These are phyloP conservation scores for Drosophila kepulauana DNA, from an alignment of 1,140 invertebrate species.

Conservation along the genomic window DNA sequence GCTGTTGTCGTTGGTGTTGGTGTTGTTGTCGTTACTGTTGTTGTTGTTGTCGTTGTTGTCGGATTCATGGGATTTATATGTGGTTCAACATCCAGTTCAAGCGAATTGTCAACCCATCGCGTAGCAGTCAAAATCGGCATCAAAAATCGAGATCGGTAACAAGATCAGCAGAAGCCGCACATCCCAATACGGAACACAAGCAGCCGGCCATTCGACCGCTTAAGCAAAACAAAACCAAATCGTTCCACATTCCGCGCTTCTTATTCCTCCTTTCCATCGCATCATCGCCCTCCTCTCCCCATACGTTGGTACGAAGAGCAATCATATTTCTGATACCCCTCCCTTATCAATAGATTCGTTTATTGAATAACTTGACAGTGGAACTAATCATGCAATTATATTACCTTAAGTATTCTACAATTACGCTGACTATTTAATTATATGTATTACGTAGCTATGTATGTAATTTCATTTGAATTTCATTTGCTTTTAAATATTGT, in stretches of 20 bases:
- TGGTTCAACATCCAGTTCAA: constrained; percentile 58
- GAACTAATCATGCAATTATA: neutral
- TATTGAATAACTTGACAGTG: constrained; percentile 45
- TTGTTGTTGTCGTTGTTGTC: constrained; percentile 13
- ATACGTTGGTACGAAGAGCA: constrained; percentile 28
- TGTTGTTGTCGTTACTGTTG: constrained; percentile 2
- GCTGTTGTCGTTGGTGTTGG: constrained; percentile 1
- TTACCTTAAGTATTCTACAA: too few relatives aligned
- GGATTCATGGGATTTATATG: constrained; percentile 62
- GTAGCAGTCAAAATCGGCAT: constrained; percentile 78
- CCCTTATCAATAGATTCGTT: constrained; percentile 29
- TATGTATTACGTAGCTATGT: too few relatives aligned
- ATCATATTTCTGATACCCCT: constrained; percentile 66
- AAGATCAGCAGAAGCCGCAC: constrained; percentile 68
- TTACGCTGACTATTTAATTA: too few relatives aligned
- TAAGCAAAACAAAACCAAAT: constrained; percentile 27
- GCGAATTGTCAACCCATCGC: constrained; percentile 77
- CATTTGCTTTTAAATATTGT: too few relatives aligned
- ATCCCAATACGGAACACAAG: constrained; percentile 33
- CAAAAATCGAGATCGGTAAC: constrained; percentile 82
- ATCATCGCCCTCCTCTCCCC: neutral
- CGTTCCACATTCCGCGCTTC: constrained; percentile 29
- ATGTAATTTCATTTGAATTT: too few relatives aligned
- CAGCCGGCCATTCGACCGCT: neutral
- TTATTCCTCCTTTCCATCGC: neutral